Evolutionary conservation across 1,140 invertebrate species (phyloP), one percentile per base, ranked within the genome.

Genomic region (Cheumatopsyche charites): DNA sequence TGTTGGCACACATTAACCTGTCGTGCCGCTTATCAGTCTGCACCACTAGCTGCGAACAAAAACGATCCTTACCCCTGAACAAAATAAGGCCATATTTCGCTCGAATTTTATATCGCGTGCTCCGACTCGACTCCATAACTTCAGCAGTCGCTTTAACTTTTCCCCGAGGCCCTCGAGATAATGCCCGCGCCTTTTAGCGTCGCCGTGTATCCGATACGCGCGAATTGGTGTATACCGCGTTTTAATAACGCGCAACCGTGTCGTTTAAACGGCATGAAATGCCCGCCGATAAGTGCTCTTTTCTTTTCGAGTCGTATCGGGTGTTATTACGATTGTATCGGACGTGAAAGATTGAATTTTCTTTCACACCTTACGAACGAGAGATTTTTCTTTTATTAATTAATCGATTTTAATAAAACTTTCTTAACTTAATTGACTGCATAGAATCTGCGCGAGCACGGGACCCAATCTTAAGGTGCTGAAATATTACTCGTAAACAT

Each of bases 1-100:
- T 65, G 67, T 71, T 62, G 58, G 52, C 67, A 68, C 36, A 68
- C 49, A 68, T 68, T 68, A 68, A 58, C 65, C 47, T 55, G 67
- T 68, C 67, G 47, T 58, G 67, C 23, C 13, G 47, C 69, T 71
- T 71, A 71, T 71, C 69, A 52, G 69, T 62, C 58, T 62, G 49
- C 29, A 13, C 23, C 1, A 1, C 11, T 15, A 1, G 42, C 65
- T 9, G 19, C 11, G 26, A 36, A 15, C 65, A 1, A 52, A 49
- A 45, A 58, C 4, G 1, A 1, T 26, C 42, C 42, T 25, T 26
- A 21, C 11, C 25, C 15, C 13, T 2, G n/a, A 1, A 43, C 13
- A 1, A 49, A 47, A 13, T 17, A 68, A 4, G 29, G 25, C 25
- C 29, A 7, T 13, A 23, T 55, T 52, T 47, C 49, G 17, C 63